Evolutionary conservation across 1,140 invertebrate genomes (phyloP).

Genomic region (Rhyzopertha dominica): DNA sequence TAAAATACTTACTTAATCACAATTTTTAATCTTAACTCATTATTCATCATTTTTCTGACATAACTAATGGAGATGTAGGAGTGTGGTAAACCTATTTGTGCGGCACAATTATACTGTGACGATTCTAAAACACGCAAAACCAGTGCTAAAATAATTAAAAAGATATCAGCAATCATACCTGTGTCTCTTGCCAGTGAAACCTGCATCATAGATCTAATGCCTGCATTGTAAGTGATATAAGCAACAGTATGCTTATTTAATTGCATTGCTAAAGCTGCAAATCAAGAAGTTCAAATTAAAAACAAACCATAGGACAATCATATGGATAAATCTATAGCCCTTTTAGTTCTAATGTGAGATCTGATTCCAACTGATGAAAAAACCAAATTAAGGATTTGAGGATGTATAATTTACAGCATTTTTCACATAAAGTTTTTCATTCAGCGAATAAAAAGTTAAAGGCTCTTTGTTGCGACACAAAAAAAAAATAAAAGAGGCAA

Average conservation of each 20-base stretch:
- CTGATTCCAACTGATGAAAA: too few relatives aligned
- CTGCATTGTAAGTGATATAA: constrained; percentile 77
- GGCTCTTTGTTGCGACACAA: too few relatives aligned
- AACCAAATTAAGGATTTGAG: too few relatives aligned
- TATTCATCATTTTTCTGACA: constrained; percentile 69
- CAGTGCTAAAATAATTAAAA: constrained; percentile 3
- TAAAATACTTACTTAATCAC: constrained; percentile 65
- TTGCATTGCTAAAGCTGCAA: constrained; percentile 73
- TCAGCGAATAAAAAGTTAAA: too few relatives aligned
- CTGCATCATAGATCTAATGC: constrained; percentile 67
- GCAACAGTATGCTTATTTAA: constrained; percentile 81
- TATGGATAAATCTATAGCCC: too few relatives aligned
- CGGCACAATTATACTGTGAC: constrained; percentile 56
- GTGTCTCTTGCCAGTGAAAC: constrained; percentile 74
- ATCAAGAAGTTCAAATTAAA: constrained; percentile 25
- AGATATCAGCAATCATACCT: constrained; percentile 53
- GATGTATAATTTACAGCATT: too few relatives aligned
- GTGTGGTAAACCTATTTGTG: constrained; percentile 78
- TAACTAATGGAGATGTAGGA: constrained; percentile 72
- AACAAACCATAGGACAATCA: too few relatives aligned
- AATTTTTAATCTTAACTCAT: constrained; percentile 70
- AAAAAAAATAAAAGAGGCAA: too few relatives aligned
- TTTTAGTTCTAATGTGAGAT: too few relatives aligned
- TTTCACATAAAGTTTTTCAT: too few relatives aligned
- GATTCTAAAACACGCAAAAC: constrained; percentile 34